Percentiles rank a stretch among this genome's conserved stretches.
Evolutionary conservation across 2,113 vertebrate genomes (phyloP).

Genomic region (Nematolebias whitei): DNA sequence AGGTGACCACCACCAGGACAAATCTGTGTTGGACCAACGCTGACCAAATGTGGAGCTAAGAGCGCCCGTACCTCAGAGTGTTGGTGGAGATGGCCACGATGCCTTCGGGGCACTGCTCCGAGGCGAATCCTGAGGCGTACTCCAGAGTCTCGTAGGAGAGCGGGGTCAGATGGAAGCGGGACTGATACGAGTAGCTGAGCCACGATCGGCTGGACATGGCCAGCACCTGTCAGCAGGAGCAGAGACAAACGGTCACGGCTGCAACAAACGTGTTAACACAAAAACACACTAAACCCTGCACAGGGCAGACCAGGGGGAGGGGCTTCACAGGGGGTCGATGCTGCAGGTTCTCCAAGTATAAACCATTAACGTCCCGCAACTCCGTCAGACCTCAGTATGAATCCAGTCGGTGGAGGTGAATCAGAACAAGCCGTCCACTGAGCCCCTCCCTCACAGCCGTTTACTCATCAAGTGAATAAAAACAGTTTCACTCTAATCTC

Average conservation of each 20-base stretch:
- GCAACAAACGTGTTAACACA: not conserved
- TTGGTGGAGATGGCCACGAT: conserved; percentile 99
- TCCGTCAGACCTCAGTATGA: too few species aligned
- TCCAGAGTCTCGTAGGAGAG: conserved; percentile 96
- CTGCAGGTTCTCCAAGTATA: too few species aligned
- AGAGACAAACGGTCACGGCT: not conserved
- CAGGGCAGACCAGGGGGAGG: too few species aligned
- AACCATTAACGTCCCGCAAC: too few species aligned
- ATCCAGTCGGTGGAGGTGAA: too few species aligned
- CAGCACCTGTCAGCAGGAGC: conserved; percentile 82
- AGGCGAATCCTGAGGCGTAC: conserved; percentile 97
- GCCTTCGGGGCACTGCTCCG: conserved; percentile 97
- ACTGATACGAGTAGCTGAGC: conserved; percentile 98
- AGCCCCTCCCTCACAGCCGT: too few species aligned
- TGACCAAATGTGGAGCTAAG: too few species aligned
- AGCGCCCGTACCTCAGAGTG: conserved; percentile 91
- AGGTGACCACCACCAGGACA: not conserved
- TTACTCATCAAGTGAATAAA: too few species aligned
- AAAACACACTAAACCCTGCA: too few species aligned
- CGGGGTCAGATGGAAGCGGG: conserved; percentile 95
- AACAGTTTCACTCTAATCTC: too few species aligned
- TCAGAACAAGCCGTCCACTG: too few species aligned
- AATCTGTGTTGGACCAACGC: not conserved
- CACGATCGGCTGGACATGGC: conserved; percentile 99
- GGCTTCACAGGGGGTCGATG: too few species aligned